These are phyloP conservation scores for Steinernema carpocapsae DNA, from an alignment of 2,888 invertebrate genomes.

Conservation along the genomic window DNA sequence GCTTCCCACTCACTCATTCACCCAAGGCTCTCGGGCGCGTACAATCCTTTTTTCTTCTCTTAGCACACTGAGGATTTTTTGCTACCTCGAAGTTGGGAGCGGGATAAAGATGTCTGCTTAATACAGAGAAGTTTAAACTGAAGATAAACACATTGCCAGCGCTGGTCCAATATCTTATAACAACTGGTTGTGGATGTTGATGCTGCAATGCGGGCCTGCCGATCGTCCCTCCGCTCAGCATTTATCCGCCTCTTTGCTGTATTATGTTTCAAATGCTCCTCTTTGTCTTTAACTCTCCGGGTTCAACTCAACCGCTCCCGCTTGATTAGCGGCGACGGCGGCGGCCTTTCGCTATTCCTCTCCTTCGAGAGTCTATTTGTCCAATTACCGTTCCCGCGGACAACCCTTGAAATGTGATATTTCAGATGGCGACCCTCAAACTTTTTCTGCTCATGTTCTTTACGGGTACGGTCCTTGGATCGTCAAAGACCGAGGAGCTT, in stretches of 20 bases:
- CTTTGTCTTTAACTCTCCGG: conserved; percentile 24
- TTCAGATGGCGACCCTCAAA: conserved; percentile 26
- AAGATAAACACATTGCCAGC: conserved; percentile 34
- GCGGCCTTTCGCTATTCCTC: too few species aligned
- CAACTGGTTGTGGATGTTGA: conserved; percentile 35
- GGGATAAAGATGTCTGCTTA: conserved; percentile 34
- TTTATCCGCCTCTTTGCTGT: conserved; percentile 28
- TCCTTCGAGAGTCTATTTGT: background rate
- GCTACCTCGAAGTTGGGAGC: conserved; percentile 28
- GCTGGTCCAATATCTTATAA: conserved; percentile 34
- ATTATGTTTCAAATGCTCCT: conserved; percentile 32
- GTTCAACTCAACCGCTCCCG: background rate
- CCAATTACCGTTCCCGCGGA: background rate
- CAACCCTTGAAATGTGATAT: background rate
- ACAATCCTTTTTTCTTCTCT: conserved; percentile 28
- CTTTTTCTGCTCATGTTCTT: conserved; percentile 11
- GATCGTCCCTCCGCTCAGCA: conserved; percentile 26
- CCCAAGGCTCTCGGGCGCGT: background rate
- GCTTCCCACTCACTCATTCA: conserved; percentile 15
- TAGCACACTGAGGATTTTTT: conserved; percentile 19
- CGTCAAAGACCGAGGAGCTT: conserved; percentile 47
- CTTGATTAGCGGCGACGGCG: background rate
- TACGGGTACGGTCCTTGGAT: conserved; percentile 23
- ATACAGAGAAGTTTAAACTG: conserved; percentile 35
- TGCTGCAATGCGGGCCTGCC: conserved; percentile 22